Evolutionary conservation across 2,888 invertebrate species (phyloP).

Genomic region (Xylota segnis): DNA sequence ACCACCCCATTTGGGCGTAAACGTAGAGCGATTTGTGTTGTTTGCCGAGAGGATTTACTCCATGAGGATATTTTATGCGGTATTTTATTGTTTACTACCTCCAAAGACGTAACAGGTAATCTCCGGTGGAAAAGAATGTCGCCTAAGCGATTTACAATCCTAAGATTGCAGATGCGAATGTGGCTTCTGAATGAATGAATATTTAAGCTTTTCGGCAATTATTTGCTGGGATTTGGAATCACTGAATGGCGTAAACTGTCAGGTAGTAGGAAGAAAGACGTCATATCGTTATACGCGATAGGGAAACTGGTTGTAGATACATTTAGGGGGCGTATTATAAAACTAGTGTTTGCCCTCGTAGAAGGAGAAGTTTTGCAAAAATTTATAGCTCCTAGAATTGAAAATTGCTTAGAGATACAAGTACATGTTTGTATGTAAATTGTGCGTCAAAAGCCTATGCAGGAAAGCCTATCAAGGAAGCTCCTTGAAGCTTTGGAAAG

Average conservation of each 20-base stretch:
- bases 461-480: too few species aligned
- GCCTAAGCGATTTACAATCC: not conserved
- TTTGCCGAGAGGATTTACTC: conserved; percentile 31
- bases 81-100: conserved; percentile 8
- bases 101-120: conserved; percentile 6
- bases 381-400: too few species aligned
- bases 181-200: not conserved
- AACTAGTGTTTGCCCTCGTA: too few species aligned
- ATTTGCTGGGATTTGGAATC: not conserved
- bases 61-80: conserved; percentile 31
- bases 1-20: conserved; percentile 12
- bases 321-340: too few species aligned
- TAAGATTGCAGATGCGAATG: conserved; percentile 14
- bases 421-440: too few species aligned
- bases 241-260: not conserved
- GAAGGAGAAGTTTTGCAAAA: too few species aligned
- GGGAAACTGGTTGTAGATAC: too few species aligned
- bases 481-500: too few species aligned
- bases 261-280: not conserved
- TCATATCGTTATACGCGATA: too few species aligned
- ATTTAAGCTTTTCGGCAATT: conserved; percentile 3
- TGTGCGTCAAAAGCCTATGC: too few species aligned
- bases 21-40: conserved; percentile 23
- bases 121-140: not conserved
- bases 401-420: too few species aligned